Percentiles rank a stretch among this genome's conserved stretches.
These are phyloP conservation scores for Platyscapa corneri DNA, from an alignment of 1,140 invertebrate genomes.

Conservation along the genomic window DNA sequence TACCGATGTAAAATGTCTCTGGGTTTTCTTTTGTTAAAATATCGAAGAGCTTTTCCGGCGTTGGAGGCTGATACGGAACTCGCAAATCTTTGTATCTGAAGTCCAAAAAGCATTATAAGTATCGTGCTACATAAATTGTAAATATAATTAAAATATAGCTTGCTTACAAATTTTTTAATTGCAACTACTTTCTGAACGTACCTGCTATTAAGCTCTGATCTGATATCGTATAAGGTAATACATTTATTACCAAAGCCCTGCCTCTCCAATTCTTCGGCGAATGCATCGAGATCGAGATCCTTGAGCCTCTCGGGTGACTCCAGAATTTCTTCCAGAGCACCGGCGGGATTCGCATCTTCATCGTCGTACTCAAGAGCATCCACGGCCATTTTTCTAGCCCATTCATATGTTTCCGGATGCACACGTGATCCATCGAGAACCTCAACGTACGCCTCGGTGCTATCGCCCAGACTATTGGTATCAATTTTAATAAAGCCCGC, in stretches of 20 bases:
- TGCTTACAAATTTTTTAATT: background rate
- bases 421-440: constrained; percentile 98
- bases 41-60: constrained; percentile 92
- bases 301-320: constrained; percentile 96
- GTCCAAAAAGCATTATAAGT: no score
- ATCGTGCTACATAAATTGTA: background rate
- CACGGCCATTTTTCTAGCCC: constrained; percentile 99
- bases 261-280: constrained; percentile 96
- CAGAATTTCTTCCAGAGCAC: constrained; percentile 97
- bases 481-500: constrained; percentile 99
- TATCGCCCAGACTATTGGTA: constrained; percentile 93
- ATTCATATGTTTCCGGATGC: constrained; percentile 99
- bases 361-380: constrained; percentile 99
- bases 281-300: constrained; percentile 98
- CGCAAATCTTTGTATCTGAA: constrained; percentile 96
- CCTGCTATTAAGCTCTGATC: constrained; percentile 89
- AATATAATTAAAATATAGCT: background rate
- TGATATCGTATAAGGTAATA: constrained; percentile 97
- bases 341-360: constrained; percentile 95
- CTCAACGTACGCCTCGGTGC: constrained; percentile 95
- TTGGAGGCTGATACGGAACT: constrained; percentile 84
- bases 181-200: background rate
- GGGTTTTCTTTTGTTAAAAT: constrained; percentile 97
- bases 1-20: constrained; percentile 95
- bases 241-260: constrained; percentile 98